Evolutionary conservation across 2,797 vertebrate species (phyloP).

Genomic region (Scomberomorus guttatus): DNA sequence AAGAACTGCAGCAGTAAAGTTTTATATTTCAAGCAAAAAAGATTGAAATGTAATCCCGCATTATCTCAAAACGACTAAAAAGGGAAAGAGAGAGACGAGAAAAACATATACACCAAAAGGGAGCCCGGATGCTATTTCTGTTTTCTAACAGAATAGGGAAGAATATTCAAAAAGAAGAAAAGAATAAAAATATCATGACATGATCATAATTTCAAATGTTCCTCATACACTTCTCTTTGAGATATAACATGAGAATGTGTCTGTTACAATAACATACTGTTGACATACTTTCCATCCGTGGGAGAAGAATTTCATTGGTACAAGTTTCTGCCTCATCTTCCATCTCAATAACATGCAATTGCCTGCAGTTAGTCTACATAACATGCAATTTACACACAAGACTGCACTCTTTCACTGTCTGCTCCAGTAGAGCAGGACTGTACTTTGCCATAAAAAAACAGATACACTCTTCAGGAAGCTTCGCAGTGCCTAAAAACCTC

Average conservation of each 20-base stretch:
- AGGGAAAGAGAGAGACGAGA: conserved; percentile 24
- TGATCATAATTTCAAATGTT: conserved; percentile 67
- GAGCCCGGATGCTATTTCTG: conserved; percentile 64
- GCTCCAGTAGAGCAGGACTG: conserved; percentile 55
- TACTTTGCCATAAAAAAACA: conserved; percentile 73
- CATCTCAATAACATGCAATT: conserved; percentile 79
- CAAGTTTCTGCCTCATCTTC: conserved; percentile 70
- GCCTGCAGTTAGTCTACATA: conserved; percentile 79
- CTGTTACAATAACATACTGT: conserved; percentile 51
- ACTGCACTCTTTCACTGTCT: conserved; percentile 65
- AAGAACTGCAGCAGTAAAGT: conserved; percentile 72
- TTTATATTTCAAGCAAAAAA: conserved; percentile 79
- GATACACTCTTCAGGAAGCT: conserved; percentile 77
- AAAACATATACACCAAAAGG: conserved; percentile 59
- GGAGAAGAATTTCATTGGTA: conserved; percentile 60
- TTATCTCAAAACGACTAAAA: conserved; percentile 71
- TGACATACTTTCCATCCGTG: conserved; percentile 64
- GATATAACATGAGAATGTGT: conserved; percentile 41
- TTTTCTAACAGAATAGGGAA: conserved; percentile 54
- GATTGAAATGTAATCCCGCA: conserved; percentile 76
- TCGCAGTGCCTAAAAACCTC: conserved; percentile 85
- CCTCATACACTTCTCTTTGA: conserved; percentile 43
- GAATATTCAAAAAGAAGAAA: conserved; percentile 52
- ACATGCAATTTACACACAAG: conserved; percentile 82
- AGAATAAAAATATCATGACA: conserved; percentile 58